phyloP scores from a whole-genome alignment of 2,888 invertebrate species.

The Apamea sordens region DNA sequence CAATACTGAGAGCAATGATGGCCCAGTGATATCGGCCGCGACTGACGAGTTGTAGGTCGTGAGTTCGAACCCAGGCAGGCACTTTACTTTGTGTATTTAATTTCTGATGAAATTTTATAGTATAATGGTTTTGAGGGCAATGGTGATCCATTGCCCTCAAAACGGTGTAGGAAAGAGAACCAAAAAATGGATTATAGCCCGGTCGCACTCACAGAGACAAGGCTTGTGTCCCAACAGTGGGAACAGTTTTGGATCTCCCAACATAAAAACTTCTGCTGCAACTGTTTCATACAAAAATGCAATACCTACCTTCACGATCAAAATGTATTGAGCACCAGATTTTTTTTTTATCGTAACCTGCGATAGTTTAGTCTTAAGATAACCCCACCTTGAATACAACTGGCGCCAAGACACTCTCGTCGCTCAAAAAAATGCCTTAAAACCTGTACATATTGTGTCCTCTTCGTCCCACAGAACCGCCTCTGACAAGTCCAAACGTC shows the following conservation, averaged over 20 bases:
- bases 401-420: neutral
- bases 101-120: no score
- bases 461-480: conserved; percentile 85
- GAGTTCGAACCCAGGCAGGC: no score
- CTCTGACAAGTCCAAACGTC: conserved; percentile 90
- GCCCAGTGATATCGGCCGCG: no score
- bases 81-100: no score
- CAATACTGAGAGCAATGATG: neutral
- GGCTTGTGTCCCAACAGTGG: no score
- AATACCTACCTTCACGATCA: neutral
- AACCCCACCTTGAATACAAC: neutral
- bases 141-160: no score
- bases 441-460: neutral
- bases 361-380: neutral
- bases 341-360: neutral
- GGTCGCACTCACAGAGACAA: no score
- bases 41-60: no score
- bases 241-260: neutral
- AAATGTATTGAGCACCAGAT: neutral
- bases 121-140: no score
- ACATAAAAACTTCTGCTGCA: neutral
- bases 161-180: no score
- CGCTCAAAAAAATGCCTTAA: neutral
- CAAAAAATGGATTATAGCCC: no score
- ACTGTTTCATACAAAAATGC: neutral